A percentile compares a stretch with the other conserved stretches of the same genome.
Conservation (phyloP, 2,888 invertebrate species). For the Baronia brevicornis region DNA sequence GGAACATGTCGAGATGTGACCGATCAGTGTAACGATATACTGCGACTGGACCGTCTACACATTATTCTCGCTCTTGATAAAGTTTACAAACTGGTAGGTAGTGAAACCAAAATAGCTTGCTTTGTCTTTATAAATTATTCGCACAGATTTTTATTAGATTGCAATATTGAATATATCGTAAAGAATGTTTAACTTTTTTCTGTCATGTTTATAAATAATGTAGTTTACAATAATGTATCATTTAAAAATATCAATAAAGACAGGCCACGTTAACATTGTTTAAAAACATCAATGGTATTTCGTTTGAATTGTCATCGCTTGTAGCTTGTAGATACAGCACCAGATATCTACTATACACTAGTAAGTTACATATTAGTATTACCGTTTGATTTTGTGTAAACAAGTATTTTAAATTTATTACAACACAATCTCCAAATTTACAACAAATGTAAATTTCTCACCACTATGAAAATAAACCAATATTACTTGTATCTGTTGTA, state of each 20-base stretch:
- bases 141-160: slow-evolving; percentile 28
- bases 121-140: slow-evolving; percentile 31
- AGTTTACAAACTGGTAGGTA: slow-evolving; percentile 40
- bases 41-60: slow-evolving; percentile 31
- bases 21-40: slow-evolving; percentile 26
- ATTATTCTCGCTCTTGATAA: slow-evolving; percentile 15
- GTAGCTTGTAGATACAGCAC: background rate
- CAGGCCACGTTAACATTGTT: background rate
- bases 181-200: slow-evolving; percentile 24
- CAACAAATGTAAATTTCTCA: too few relatives aligned
- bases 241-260: slow-evolving; percentile 5
- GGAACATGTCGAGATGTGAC: slow-evolving; percentile 41
- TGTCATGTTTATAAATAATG: slow-evolving; percentile 29
- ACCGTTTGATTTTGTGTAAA: background rate
- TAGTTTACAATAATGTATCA: slow-evolving; percentile 8
- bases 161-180: slow-evolving; percentile 29
- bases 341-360: background rate
- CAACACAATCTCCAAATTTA: too few relatives aligned
- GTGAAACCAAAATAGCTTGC: slow-evolving; percentile 45
- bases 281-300: background rate
- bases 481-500: background rate
- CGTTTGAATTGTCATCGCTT: background rate
- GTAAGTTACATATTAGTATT: background rate
- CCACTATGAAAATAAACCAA: background rate
- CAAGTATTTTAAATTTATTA: background rate